Evolutionary conservation across 2,113 vertebrate genomes (phyloP).

Genomic region (Ciconia stormi): DNA sequence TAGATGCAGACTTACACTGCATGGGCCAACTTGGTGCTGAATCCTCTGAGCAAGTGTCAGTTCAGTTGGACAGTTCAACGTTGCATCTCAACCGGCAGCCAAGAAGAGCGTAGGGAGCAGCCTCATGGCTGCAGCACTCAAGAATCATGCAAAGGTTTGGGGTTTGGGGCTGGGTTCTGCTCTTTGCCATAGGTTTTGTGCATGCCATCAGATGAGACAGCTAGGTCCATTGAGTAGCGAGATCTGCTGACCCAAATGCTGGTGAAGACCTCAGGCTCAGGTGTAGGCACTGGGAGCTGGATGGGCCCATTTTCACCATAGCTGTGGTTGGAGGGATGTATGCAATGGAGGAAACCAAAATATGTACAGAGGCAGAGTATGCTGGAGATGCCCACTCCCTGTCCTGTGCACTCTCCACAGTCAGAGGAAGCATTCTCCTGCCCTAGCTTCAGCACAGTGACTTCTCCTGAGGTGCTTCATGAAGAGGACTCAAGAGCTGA

Average conservation of each 20-base stretch:
- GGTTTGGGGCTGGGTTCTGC: neutral
- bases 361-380: neutral
- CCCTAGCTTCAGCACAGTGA: neutral
- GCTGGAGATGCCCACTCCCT: neutral
- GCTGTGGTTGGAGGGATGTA: neutral
- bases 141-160: neutral
- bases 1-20: neutral
- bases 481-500: neutral
- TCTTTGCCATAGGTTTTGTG: neutral
- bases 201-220: accelerated
- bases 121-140: neutral
- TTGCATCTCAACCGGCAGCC: neutral
- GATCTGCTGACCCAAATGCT: neutral
- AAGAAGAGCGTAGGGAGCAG: neutral
- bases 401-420: neutral
- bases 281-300: neutral
- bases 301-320: neutral
- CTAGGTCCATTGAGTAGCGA: neutral
- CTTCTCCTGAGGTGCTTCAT: neutral
- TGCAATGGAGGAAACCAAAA: neutral
- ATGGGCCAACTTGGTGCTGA: neutral
- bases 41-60: neutral
- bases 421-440: neutral
- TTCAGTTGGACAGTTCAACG: neutral
- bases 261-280: neutral